Evolutionary conservation across 2,888 invertebrate species (phyloP), one percentile per base, ranked within the genome.

Genomic region (Idaea dimidiata): DNA sequence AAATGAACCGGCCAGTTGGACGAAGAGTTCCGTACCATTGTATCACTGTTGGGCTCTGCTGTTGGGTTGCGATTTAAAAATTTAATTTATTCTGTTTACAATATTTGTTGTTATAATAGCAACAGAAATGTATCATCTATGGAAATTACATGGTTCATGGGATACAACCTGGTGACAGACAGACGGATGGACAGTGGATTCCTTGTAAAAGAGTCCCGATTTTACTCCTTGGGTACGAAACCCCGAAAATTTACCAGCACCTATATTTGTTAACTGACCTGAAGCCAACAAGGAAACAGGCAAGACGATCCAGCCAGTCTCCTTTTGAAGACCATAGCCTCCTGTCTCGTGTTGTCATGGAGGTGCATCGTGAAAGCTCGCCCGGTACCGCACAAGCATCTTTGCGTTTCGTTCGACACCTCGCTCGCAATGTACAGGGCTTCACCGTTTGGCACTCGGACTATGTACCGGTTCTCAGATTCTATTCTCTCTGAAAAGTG

Each of bases 291-390:
- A 66, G 96, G 95, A 77, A 95, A 96, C 73, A 95, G 95, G 68
- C 96, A 95, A 0, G 94, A 93, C 0, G 95, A 94, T 60, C 95
- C 94, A 0, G 96, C 95, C 0, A 97, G 88, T 57, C 96, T 93
- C 69, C 97, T 93, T 66, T 93, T 86, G 57, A 98, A 90, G 64
- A 96, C 94, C 80, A 98, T 93, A 0, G 97, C 96, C 82, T 97
- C 97, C 77, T 96, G 96, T 68, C 96, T 94, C n/a, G 95, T 95
- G 81, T 95, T 96, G 84, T 98, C 98, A 67, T 96, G 94, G 0
- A 98, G 88, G 75, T 95, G 95, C 93, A 98, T 95, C 67, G 93
- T 93, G 83, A 97, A 97, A 0, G 96, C 94, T 18, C 97, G 93
- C 0, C 94, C 93, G 0, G 95, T 93, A 5, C 97, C 97, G 81